phyloP scores from a whole-genome alignment of 2,888 invertebrate species.

The Lymantria dispar region DNA sequence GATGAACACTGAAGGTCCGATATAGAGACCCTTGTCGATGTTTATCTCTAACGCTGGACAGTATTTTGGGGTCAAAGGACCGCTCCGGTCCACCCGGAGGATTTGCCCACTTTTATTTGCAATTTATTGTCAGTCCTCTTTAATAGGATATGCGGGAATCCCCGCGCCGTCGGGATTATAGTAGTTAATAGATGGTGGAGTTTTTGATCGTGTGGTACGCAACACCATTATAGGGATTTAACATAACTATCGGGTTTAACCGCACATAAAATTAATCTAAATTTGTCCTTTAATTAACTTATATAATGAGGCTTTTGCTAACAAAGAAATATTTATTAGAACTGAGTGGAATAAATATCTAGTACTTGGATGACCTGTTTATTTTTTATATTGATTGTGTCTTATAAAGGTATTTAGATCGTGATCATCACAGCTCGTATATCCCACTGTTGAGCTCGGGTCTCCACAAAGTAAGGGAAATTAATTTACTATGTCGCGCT shows the following conservation, averaged over 20 bases:
- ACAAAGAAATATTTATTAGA: no score
- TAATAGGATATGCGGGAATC: conserved; percentile 40
- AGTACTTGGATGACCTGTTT: no score
- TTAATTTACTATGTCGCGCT: no score
- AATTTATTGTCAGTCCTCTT: conserved; percentile 53
- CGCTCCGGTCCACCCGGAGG: conserved; percentile 36
- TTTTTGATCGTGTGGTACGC: conserved; percentile 16
- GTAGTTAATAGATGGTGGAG: conserved; percentile 34
- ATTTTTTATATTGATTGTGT: no score
- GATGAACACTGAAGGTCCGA: conserved; percentile 23
- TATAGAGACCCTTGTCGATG: conserved; percentile 35
- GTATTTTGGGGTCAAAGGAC: conserved; percentile 38
- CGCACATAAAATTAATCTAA: neutral
- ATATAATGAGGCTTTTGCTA: neutral
- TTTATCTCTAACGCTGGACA: conserved; percentile 38
- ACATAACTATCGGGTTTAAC: conserved; percentile 2
- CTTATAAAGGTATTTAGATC: no score
- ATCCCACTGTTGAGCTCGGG: no score
- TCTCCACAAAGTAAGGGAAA: no score
- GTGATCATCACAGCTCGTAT: no score
- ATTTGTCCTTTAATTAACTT: neutral
- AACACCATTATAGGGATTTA: conserved; percentile 5
- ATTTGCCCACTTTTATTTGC: conserved; percentile 52
- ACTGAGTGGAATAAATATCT: no score
- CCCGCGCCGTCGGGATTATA: conserved; percentile 30